Evolutionary conservation across 2,888 invertebrate genomes (phyloP).

Genomic region (Acrobasis consociella): DNA sequence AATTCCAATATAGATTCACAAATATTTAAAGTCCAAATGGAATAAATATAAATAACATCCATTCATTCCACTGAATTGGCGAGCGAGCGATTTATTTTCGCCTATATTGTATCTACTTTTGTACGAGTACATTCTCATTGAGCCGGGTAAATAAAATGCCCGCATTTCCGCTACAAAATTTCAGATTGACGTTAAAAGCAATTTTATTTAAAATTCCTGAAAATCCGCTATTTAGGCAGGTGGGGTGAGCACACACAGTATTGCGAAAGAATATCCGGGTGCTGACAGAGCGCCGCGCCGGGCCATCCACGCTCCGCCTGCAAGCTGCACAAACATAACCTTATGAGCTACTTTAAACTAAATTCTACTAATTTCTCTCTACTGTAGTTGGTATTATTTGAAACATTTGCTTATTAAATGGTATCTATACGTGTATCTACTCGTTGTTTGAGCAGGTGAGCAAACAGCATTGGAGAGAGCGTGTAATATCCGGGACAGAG

Average conservation of each 20-base stretch:
- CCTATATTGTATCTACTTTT: neutral
- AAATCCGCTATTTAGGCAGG: slow-evolving; percentile 35
- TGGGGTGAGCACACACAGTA: slow-evolving; percentile 42
- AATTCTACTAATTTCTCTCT: too few species aligned
- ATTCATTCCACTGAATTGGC: neutral
- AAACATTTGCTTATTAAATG: too few species aligned
- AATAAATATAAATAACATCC: slow-evolving; percentile 2
- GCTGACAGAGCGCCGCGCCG: too few species aligned
- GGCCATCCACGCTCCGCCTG: too few species aligned
- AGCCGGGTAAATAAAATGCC: slow-evolving; percentile 5
- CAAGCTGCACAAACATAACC: too few species aligned
- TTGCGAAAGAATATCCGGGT: slow-evolving; percentile 27
- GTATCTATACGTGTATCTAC: neutral
- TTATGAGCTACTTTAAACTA: too few species aligned
- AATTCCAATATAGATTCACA: neutral
- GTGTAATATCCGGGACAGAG: slow-evolving; percentile 25
- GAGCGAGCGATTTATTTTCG: neutral
- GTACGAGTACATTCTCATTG: neutral
- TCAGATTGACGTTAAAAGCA: slow-evolving; percentile 8
- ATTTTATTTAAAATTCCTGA: slow-evolving; percentile 19
- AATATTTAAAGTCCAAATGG: slow-evolving; percentile 1
- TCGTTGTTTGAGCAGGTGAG: neutral
- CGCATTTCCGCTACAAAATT: slow-evolving; percentile 1
- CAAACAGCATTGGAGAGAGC: slow-evolving; percentile 18
- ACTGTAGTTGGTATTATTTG: too few species aligned